Evolutionary conservation across 1,140 invertebrate genomes (phyloP), one percentile per base, ranked within the genome.

Genomic region (Ectropis grisescens): DNA sequence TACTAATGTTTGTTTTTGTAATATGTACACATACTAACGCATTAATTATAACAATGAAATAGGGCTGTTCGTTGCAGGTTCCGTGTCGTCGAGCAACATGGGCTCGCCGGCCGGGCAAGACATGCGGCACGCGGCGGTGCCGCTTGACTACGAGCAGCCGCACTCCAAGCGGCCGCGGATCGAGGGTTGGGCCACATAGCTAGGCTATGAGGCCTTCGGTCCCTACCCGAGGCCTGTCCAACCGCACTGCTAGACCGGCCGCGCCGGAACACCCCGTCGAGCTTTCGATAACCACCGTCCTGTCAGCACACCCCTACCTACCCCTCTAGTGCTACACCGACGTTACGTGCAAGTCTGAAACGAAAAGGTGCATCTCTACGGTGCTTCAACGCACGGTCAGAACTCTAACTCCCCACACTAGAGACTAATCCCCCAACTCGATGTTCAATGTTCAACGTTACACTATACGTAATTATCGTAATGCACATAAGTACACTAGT

Each of bases 171-270:
- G 91, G 65, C 87, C 91, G 42, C 88, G 93, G 66, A 89, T 94
- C 66, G 93, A 94, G 61, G 89, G 89, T 46, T 95, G 93, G 93
- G 87, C 91, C 64, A 92, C 92, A 88, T 94, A 93, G 86, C 85
- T 83, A 68, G 69, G 70, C 68, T 61, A 64, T 34, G 76, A 78
- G 68, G 74, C 80, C 78, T 82, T 76, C 69, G 76, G 74, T 33
- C 61, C 70, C 39, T 75, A 76, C 53, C 69, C 70, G 58, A 71
- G 67, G 74, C 72, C 68, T 45, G 53, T 74, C 29, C 66, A 70
- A 52, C 65, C 65, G 59, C 72, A 78, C 69, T 75, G 70, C 62
- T 78, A 62, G 42, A 36, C 45, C 39, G 27, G 36, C 13, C 23
- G 15, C 45, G 24, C 48, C 26, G 28, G 16, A 22, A 19, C 23